phyloP scores from a whole-genome alignment of 1,140 invertebrate genomes.

The Nixonia krombeini region DNA sequence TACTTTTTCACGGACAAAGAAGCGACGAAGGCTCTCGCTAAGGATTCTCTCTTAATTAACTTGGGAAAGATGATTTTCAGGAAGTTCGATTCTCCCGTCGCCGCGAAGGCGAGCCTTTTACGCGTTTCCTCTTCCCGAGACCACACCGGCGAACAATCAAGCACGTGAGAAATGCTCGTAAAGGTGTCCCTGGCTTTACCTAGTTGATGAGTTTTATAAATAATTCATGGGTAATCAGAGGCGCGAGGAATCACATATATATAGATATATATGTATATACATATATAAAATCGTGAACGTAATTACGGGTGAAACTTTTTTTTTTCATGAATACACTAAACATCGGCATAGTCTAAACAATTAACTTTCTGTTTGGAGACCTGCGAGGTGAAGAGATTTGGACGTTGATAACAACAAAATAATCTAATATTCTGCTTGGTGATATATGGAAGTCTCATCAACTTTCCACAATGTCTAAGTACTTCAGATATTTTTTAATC shows the following conservation, averaged over 20 bases:
- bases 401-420: conserved; percentile 6
- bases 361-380: too few relatives aligned
- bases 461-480: too few relatives aligned
- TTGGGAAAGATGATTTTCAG: too few relatives aligned
- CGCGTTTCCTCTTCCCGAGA: conserved; percentile 34
- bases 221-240: background rate
- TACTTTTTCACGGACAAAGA: too few relatives aligned
- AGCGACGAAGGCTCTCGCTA: too few relatives aligned
- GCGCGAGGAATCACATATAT: background rate
- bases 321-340: too few relatives aligned
- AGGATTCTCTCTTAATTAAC: too few relatives aligned
- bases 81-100: conserved; percentile 36
- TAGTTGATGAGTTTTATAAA: conserved; percentile 8
- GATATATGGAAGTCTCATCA: too few relatives aligned
- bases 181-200: conserved; percentile 2
- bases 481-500: too few relatives aligned
- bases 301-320: background rate
- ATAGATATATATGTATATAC: too few relatives aligned
- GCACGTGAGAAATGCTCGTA: conserved; percentile 22
- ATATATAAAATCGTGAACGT: background rate
- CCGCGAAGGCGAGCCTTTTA: conserved; percentile 30
- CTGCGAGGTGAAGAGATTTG: too few relatives aligned
- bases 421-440: background rate
- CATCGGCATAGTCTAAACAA: too few relatives aligned
- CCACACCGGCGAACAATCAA: background rate